Evolutionary conservation across 2,113 vertebrate species (phyloP), one percentile per base, ranked within the genome.

Genomic region (Chroicocephalus ridibundus): DNA sequence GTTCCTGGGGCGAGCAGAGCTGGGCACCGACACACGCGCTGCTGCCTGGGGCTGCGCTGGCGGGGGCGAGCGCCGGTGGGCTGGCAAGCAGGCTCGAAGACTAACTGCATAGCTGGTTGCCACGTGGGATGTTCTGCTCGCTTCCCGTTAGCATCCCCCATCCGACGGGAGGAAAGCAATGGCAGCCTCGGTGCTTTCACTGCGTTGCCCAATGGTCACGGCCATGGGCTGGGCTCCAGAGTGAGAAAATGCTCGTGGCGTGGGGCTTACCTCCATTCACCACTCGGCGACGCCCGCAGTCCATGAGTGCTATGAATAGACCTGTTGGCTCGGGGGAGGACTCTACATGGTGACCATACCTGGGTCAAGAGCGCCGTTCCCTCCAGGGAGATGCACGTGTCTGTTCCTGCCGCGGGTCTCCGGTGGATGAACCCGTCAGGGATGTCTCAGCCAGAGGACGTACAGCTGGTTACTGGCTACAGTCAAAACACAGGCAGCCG

Each of bases 231-330:
- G 36, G 42, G 44, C 44, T 58, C 31, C 31, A 9, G 2, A 21
- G 25, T 12, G n/a, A 42, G 51, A 34, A 49, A 40, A 29, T 0
- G 3, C n/a, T 40, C 10, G 10, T 4, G 68, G 31, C 14, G 6
- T 8, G 26, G 46, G 36, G 72, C 8, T 61, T 36, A 13, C 26
- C 46, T 26, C 38, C 32, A 9, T 6, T 12, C 25, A 6, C 10
- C 16, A 5, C 16, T 4, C 7, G 32, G 54, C 4, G 34, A 44
- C 15, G 65, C 17, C 74, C 71, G 22, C 22, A 5, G 42, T 15
- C 32, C 18, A 1, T 1, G 8, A 29, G 18, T 4, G 1, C 5
- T n/a, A 5, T 6, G 13, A 38, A 34, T 2, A 24, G 62, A 31
- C 9, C 88, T 8, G 0, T 1, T 10, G 54, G 32, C 36, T 18